Evolutionary conservation across 2,888 invertebrate species (phyloP).

Genomic region (Ophion ellenae): DNA sequence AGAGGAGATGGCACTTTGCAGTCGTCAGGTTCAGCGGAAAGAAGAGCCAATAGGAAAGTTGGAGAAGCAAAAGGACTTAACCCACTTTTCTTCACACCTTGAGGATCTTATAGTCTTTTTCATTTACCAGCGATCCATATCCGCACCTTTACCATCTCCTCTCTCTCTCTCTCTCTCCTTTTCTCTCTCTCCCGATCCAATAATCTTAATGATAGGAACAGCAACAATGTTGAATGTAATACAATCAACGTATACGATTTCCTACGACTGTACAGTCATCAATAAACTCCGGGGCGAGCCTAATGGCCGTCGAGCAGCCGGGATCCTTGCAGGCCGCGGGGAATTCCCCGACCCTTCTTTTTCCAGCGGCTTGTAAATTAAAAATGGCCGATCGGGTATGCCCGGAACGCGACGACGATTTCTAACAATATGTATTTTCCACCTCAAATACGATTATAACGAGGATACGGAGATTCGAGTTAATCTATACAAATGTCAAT

Average conservation of each 20-base stretch:
- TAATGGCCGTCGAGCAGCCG: conserved; percentile 43
- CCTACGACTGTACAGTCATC: conserved; percentile 47
- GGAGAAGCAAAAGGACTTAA: neutral
- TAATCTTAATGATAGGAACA: neutral
- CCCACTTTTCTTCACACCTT: neutral
- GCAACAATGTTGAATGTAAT: neutral
- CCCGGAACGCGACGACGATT: neutral
- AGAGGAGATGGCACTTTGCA: neutral
- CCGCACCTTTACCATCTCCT: neutral
- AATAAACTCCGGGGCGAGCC: conserved; percentile 68
- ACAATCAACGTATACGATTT: neutral
- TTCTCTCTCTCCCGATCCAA: no score
- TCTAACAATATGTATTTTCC: neutral
- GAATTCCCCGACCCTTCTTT: conserved; percentile 65
- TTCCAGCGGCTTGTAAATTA: conserved; percentile 53
- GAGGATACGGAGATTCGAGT: neutral
- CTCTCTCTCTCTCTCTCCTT: neutral
- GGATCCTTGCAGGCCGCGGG: conserved; percentile 21
- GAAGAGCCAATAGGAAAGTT: neutral
- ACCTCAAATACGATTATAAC: neutral
- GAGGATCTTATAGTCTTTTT: neutral
- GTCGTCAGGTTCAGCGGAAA: no score
- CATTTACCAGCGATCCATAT: neutral
- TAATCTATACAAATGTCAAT: neutral
- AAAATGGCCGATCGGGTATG: conserved; percentile 24